Evolutionary conservation across 2,797 vertebrate genomes (phyloP).

Genomic region (Cossypha dichroa): DNA sequence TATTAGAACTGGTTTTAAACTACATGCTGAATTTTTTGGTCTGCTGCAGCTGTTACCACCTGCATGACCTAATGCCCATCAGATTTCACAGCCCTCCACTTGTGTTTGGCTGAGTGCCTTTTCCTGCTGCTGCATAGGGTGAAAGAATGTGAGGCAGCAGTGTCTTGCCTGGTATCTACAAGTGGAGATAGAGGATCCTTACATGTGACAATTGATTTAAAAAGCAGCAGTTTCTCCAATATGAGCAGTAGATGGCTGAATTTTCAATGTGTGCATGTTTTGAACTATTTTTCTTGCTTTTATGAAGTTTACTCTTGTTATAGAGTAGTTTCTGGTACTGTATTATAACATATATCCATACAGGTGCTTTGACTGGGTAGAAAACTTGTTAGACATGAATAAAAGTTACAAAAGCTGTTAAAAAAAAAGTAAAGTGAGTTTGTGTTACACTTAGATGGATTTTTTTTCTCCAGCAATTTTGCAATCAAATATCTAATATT

Average conservation of each 20-base stretch:
- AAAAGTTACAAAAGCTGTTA: not conserved
- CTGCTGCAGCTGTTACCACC: not conserved
- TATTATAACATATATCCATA: rapidly evolving
- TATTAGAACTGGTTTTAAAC: not conserved
- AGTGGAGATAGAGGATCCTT: not conserved
- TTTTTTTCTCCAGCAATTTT: not conserved
- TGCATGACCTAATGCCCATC: rapidly evolving
- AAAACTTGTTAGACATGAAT: not conserved
- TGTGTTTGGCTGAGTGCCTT: not conserved
- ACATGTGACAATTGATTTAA: not conserved
- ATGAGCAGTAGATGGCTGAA: not conserved
- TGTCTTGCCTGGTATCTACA: not conserved
- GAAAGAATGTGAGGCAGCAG: not conserved
- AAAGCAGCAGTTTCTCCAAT: not conserved
- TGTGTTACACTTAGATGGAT: not conserved
- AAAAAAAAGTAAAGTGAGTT: not conserved
- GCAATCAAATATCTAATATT: not conserved
- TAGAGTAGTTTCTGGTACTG: not conserved
- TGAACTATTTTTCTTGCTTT: not conserved
- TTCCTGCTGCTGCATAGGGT: rapidly evolving
- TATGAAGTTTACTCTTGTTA: not conserved
- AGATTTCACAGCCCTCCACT: not conserved
- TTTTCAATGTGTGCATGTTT: not conserved
- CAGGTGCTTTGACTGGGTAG: not conserved
- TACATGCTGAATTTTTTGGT: not conserved